Conservation (phyloP, 2,113 vertebrate species). For the Scortum barcoo region DNA sequence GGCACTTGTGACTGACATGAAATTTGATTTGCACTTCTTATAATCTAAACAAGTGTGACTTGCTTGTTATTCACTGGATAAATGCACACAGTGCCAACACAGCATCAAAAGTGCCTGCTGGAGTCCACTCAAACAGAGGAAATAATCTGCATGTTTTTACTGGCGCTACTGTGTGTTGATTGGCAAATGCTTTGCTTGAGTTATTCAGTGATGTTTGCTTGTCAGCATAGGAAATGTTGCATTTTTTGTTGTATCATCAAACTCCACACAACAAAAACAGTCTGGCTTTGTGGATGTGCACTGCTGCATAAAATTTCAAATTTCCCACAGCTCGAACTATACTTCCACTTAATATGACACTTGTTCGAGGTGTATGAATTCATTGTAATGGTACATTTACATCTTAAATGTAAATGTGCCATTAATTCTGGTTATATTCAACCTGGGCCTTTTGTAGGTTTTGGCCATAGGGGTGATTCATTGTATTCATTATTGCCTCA, state of each 20-base stretch:
- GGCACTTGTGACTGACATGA: conserved; percentile 66
- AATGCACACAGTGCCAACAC: conserved; percentile 59
- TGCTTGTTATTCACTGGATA: conserved; percentile 69
- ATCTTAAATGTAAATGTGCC: not conserved
- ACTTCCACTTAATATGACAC: conserved; percentile 23
- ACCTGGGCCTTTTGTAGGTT: conserved; percentile 26
- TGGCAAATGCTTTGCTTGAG: conserved; percentile 76
- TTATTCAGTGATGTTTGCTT: conserved; percentile 75
- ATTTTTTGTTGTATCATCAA: conserved; percentile 66
- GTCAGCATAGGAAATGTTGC: conserved; percentile 56
- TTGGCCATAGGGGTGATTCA: conserved; percentile 1
- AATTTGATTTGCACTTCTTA: conserved; percentile 67
- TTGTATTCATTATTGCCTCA: conserved; percentile 24
- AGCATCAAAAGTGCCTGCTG: conserved; percentile 73
- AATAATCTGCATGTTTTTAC: conserved; percentile 81
- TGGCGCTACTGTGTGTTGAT: conserved; percentile 75
- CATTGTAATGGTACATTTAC: conserved; percentile 19
- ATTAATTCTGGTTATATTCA: conserved; percentile 3
- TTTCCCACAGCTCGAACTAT: conserved; percentile 13
- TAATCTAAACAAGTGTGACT: conserved; percentile 69
- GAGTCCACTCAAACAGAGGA: conserved; percentile 78
- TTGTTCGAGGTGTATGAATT: not conserved
- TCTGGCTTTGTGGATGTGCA: conserved; percentile 50
- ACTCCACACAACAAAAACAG: conserved; percentile 66
- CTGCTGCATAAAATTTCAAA: conserved; percentile 34